Evolutionary conservation across 2,797 vertebrate genomes (phyloP), one percentile per base, ranked within the genome.

Genomic region (Coluber constrictor): DNA sequence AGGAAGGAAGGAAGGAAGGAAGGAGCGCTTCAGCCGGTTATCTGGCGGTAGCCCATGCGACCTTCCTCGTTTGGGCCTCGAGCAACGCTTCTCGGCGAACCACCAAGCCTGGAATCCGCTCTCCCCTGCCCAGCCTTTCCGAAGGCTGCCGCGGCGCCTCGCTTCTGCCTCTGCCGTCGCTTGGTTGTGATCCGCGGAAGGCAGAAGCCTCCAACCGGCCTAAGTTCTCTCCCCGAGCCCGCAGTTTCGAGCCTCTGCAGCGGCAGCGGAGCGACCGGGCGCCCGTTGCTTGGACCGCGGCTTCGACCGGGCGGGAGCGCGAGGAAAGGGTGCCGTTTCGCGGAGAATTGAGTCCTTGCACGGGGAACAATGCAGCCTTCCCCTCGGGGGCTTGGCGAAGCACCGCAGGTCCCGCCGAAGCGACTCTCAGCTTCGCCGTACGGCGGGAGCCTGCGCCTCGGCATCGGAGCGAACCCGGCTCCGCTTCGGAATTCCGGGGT

Each of bases 181-280:
- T 93, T 93, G 89, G 89, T 94, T 3, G 3, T 54, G 37, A 23
- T 93, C 51, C 89, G 3, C 59, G 88, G 93, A 29, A 66, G 9
- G 43, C 90, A 94, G 51, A 88, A 95, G 96, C 89, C 94, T 95
- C 87, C 91, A 90, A 90, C 93, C 20, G 66, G 90, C 93, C 92
- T 37, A 95, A 96, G 7, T 12, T 29, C 25, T 61, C 60, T 59
- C 87, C 87, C 15, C 27, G 16, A 18, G 7, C 66, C 6, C 32
- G 16, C 32, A 4, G 29, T n/a, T 12, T 25, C 16, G 8, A 55
- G 51, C 18, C 54, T 20, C 13, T 4, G 51, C 27, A n/a, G 15
- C 54, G 54, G 13, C 27, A 32, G 29, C n/a, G 16, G 4, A 88
- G 4, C 18, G 9, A 5, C 20, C 12, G 25, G 54, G 16, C 29